Evolutionary conservation across 1,140 invertebrate genomes (phyloP), one percentile per base, ranked within the genome.

Genomic region (Cataglyphis hispanica): DNA sequence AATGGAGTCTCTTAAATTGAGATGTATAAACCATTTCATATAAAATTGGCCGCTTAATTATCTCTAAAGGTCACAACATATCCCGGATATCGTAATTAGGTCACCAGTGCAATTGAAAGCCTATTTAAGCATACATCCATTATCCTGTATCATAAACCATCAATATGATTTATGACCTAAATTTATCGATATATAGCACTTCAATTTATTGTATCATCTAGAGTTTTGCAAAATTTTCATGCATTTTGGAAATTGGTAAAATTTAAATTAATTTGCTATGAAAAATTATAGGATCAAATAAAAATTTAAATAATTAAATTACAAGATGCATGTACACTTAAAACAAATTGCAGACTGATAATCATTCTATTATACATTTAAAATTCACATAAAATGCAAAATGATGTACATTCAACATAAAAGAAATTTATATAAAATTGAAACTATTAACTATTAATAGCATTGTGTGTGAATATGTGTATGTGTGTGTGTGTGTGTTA

Each of bases 91-190:
- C 10, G 50, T 13, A 81, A 81, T 84, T 84, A 43, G 80, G 70
- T 83, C 69, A 75, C 50, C 25, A 5, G 16, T 8, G 27, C 64
- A 13, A 37, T 72, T 40, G n/a, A 34, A 37, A 75, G 19, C 40
- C 25, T 69, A 83, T 83, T 75, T 83, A 83, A 46, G 37, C 53
- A 60, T 53, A 53, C 22, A 64, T 67, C 16, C 76, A 53, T 37
- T 66, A 56, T 40, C 31, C 6, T 7, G 6, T 31, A 19, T 34
- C 40, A 34, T 78, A 78, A 77, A 67, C 0, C 16, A 27, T 43
- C 37, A 40, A 25, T 61, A 10, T 31, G 25, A 63, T 78, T n/a
- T 66, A 43, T 46, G 13, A n/a, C 0, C 13, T n/a, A 46, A 16
- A 64, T 66, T 50, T 58, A 13, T 50, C 27, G 27, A 78, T 19